A percentile compares a stretch with the other conserved stretches of the same genome.
Conservation (phyloP, 2,113 vertebrate genomes). For the Eubucco bourcierii region DNA sequence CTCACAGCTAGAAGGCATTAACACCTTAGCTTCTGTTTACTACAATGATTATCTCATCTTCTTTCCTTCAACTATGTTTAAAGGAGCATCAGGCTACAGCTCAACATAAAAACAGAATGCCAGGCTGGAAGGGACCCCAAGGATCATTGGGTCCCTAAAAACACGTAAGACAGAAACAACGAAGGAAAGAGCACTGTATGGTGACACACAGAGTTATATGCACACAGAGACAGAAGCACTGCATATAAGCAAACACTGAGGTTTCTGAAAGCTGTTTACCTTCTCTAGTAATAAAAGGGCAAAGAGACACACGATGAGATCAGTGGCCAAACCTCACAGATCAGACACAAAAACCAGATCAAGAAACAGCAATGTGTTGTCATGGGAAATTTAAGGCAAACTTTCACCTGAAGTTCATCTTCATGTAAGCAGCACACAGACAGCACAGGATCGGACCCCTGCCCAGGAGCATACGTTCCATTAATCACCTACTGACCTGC, state of each 20-base stretch:
- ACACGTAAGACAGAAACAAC: background rate
- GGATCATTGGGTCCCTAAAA: background rate
- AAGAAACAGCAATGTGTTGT: background rate
- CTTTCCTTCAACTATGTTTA: background rate
- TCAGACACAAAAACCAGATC: background rate
- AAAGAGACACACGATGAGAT: background rate
- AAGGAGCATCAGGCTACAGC: background rate
- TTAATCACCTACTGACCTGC: background rate
- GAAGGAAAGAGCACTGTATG: background rate
- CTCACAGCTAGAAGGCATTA: background rate
- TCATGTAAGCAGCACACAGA: background rate
- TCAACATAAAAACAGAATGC: background rate
- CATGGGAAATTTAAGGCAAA: background rate
- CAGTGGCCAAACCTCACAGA: background rate
- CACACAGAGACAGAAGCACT: background rate
- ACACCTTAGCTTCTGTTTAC: background rate
- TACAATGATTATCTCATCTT: accelerated
- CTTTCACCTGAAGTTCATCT: background rate
- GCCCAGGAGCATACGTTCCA: background rate
- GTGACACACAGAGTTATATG: background rate
- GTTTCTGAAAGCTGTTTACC: background rate
- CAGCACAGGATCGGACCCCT: background rate
- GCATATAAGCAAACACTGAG: background rate
- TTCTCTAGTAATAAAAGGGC: background rate
- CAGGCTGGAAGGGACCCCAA: no score